Conservation (phyloP, 2,888 invertebrate species). For the Morpho helenor region DNA sequence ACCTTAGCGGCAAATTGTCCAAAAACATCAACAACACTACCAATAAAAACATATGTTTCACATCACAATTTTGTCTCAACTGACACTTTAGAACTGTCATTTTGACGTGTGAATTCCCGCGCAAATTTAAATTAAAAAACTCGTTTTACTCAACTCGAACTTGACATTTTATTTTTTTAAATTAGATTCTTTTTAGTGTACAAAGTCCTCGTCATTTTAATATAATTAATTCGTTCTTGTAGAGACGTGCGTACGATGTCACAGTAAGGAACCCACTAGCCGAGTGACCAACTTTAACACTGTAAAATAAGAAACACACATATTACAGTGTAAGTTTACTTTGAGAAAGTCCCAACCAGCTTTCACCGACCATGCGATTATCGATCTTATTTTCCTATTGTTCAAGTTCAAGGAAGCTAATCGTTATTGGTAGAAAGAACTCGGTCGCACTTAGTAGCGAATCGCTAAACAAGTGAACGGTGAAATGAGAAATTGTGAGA, state of each 20-base stretch:
- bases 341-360: slow-evolving; percentile 44
- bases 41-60: slow-evolving; percentile 57
- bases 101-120: slow-evolving; percentile 55
- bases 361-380: slow-evolving; percentile 28
- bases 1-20: slow-evolving; percentile 52
- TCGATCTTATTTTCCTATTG: slow-evolving; percentile 5
- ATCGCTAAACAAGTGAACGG: slow-evolving; percentile 78
- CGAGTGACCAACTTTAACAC: slow-evolving; percentile 74
- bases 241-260: slow-evolving; percentile 50
- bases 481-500: slow-evolving; percentile 78
- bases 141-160: background rate
- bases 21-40: slow-evolving; percentile 56
- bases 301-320: slow-evolving; percentile 78
- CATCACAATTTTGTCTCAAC: slow-evolving; percentile 58
- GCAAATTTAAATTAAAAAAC: slow-evolving; percentile 29
- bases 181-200: slow-evolving; percentile 30
- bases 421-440: slow-evolving; percentile 36
- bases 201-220: slow-evolving; percentile 59
- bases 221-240: slow-evolving; percentile 18
- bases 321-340: slow-evolving; percentile 50
- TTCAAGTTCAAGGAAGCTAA: slow-evolving; percentile 15
- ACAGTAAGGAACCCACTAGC: slow-evolving; percentile 67
- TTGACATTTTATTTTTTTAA: slow-evolving; percentile 45
- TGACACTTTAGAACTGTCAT: slow-evolving; percentile 69
- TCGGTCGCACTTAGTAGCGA: slow-evolving; percentile 45